phyloP scores from a whole-genome alignment of 2,888 invertebrate species.

The Aphodius granarius region DNA sequence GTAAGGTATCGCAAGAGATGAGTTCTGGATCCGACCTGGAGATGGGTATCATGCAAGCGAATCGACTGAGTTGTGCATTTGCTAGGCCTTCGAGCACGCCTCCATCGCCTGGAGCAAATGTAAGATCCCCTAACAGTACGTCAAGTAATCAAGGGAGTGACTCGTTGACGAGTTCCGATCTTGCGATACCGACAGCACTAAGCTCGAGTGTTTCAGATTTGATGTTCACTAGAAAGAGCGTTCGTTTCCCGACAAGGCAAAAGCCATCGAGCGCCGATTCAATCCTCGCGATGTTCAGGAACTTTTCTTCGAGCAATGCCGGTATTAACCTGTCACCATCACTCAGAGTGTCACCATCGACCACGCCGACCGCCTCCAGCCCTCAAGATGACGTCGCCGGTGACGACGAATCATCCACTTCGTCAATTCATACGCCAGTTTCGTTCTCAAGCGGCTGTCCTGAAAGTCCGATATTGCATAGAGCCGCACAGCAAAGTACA shows the following conservation, averaged over 20 bases:
- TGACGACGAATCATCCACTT: constrained; percentile 72
- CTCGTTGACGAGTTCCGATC: constrained; percentile 73
- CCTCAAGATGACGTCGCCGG: constrained; percentile 73
- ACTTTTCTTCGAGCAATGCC: constrained; percentile 67
- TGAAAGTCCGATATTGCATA: constrained; percentile 64
- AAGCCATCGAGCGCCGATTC: constrained; percentile 80
- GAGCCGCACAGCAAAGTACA: constrained; percentile 47
- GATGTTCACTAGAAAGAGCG: constrained; percentile 42
- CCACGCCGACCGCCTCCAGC: constrained; percentile 73
- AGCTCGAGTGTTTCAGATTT: constrained; percentile 58
- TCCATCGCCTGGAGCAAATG: constrained; percentile 67
- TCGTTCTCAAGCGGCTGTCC: constrained; percentile 60
- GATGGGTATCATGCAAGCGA: constrained; percentile 53
- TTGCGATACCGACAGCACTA: constrained; percentile 64
- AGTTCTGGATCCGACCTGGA: constrained; percentile 74
- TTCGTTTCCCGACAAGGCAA: constrained; percentile 54
- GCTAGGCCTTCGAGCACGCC: constrained; percentile 59
- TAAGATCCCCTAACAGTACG: constrained; percentile 67
- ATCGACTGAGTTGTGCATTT: constrained; percentile 49
- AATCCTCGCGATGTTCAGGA: constrained; percentile 76
- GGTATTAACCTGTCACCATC: constrained; percentile 64
- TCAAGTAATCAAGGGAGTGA: constrained; percentile 78
- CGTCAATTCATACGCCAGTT: constrained; percentile 65
- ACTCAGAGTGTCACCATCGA: constrained; percentile 66
- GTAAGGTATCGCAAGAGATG: constrained; percentile 78